Evolutionary conservation across 1,140 invertebrate species (phyloP), one percentile per base, ranked within the genome.

Genomic region (Eriosoma lanigerum): DNA sequence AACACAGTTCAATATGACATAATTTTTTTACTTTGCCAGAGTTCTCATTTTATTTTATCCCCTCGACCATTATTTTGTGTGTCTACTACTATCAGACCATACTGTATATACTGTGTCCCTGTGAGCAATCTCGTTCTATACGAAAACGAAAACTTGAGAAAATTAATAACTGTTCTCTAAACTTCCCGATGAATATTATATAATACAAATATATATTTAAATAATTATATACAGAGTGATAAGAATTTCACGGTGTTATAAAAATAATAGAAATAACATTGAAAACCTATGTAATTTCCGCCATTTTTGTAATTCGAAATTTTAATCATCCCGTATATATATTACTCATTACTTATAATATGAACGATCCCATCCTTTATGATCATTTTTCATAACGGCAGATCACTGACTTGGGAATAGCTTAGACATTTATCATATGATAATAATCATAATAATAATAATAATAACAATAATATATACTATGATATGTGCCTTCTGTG

Each of bases 401-500:
- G 62, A 66, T 66, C 62, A 66, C 32, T 38, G 64, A 46, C 64
- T 46, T 24, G 64, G 38, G 64, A 68, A 46, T 9, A 15, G 62
- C 38, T 66, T 32, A 38, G 62, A 3, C 17, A 32, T 21, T 4
- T 38, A 38, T 4, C 8, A 38, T 38, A 38, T 38, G 3, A 38
- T 38, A 38, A 38, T 38, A 38, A 38, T 38, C 32, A 38, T 38
- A 8, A 15, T 8, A 13, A 48, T 48, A 15, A 13, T 48, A 10
- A 48, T 48, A 15, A 48, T 48, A 13, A 15, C 10, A 15, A 48
- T 48, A 10, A 4, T 4, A 38, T 38, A 38, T 4, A 38, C 32
- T 8, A 38, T 38, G 3, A 38, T 38, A 38, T 8, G 3, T 38
- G 3, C 8, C 32, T 38, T 38, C 32, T 8, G 32, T 17, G 26